phyloP scores from a whole-genome alignment of 2,888 invertebrate genomes.

The Steinernema hermaphroditum region DNA sequence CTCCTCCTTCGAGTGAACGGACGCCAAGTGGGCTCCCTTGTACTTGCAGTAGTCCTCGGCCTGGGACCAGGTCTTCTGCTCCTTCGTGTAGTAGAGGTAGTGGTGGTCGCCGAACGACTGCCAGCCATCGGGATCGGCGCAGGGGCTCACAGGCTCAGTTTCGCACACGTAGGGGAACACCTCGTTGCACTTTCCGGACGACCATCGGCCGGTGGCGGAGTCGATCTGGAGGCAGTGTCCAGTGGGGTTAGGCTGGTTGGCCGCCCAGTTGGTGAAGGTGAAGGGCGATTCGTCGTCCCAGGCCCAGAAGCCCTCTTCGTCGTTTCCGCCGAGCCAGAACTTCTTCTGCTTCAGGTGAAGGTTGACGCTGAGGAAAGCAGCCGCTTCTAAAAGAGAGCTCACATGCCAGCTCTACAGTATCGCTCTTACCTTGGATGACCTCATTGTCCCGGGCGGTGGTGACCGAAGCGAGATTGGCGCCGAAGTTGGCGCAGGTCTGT shows the following conservation, averaged over 20 bases:
- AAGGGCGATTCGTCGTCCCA: constrained; percentile 25
- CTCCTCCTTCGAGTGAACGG: constrained; percentile 7
- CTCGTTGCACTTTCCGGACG: background rate
- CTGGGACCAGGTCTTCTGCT: background rate
- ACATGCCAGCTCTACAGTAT: background rate
- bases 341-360: constrained; percentile 16
- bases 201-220: background rate
- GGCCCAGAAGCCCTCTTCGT: background rate
- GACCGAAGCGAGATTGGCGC: background rate
- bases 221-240: constrained; percentile 12
- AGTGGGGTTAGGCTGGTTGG: background rate
- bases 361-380: background rate
- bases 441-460: background rate
- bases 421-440: background rate
- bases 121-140: constrained; percentile 22
- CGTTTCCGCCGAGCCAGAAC: constrained; percentile 12
- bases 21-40: background rate
- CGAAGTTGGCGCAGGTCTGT: constrained; percentile 24
- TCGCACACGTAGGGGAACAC: constrained; percentile 9
- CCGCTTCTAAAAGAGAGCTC: background rate
- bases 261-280: constrained; percentile 17
- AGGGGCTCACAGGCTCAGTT: background rate
- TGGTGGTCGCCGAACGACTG: constrained; percentile 1
- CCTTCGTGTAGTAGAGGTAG: constrained; percentile 16
- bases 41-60: background rate